Evolutionary conservation across 2,888 invertebrate species (phyloP), one percentile per base, ranked within the genome.

Genomic region (Eupithecia pulchellata): DNA sequence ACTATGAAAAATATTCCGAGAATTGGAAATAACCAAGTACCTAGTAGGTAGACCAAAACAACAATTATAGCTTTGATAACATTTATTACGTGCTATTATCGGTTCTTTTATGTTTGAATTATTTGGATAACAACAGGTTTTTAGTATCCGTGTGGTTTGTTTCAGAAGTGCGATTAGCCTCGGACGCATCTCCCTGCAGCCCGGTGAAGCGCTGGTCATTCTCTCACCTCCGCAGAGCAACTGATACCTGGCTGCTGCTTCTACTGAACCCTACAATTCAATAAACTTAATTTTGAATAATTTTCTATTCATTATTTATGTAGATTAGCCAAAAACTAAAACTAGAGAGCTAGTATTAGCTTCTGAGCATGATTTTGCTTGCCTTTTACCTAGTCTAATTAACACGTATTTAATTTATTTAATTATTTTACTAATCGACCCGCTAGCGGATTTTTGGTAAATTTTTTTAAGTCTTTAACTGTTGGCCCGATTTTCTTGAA

Each of bases 171-270:
- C 73, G 1, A 72, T 89, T 20, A 32, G 75, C 1, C 58, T 80
- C 6, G 82, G 81, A 0, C 69, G 67, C 2, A 55, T 88, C 17
- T 80, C 78, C 2, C 79, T 90, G 3, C 79, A 76, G 58, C 74
- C 87, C 0, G 89, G 89, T 17, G 89, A 90, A 75, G 87, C 87
- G 0, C 32, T 90, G 6, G 81, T 89, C 0, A 71, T 89, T 1
- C 75, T 77, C 14, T 82, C 85, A 0, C 78, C 0, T 79, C 86
- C 0, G 75, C 80, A 64, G 69, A 64, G 58, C 8, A n/a, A 6
- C 42, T 47, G 20, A 2, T 47, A n/a, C n/a, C 8, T 20, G 17
- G 17, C 9, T 1, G 2, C 5, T n/a, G 32, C 6, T 6, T 25
- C 25, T 52, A 52, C 25, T 20, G 52, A 52, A 13, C 11, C 25